Conservation (phyloP, 2,113 vertebrate species). For the Apeltes quadracus region DNA sequence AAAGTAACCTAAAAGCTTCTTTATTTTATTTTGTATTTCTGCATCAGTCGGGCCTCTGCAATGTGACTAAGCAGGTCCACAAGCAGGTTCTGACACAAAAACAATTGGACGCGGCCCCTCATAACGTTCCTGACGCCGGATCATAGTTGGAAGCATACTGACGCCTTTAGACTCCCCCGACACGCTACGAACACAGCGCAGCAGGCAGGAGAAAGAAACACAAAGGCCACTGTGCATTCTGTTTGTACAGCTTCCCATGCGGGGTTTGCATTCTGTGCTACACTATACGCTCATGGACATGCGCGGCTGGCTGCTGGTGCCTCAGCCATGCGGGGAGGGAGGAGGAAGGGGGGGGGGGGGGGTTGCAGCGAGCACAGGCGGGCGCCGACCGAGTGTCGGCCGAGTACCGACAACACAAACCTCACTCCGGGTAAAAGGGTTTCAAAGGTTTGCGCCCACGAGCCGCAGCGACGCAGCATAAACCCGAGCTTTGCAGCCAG, state of each 20-base stretch:
- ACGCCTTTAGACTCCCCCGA: background rate
- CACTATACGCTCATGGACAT: conserved; percentile 57
- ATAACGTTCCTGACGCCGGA: background rate
- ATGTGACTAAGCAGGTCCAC: background rate
- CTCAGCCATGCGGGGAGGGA: conserved; percentile 70
- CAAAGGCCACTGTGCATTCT: conserved; percentile 46
- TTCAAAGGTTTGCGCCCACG: conserved; percentile 20
- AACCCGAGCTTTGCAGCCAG: conserved; percentile 29
- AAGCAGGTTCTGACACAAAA: background rate
- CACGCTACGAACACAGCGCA: conserved; percentile 42
- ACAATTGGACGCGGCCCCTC: background rate
- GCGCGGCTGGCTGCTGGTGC: conserved; percentile 64
- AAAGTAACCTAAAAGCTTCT: no score
- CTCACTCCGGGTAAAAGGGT: conserved; percentile 36
- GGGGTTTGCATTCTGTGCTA: conserved; percentile 45
- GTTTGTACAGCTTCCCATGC: conserved; percentile 69
- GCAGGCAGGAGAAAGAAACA: conserved; percentile 50
- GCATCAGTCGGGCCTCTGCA: no score
- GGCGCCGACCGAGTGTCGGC: conserved; percentile 60
- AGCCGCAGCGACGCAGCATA: background rate
- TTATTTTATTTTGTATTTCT: no score
- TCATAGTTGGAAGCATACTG: conserved; percentile 38
- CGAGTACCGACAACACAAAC: conserved; percentile 28
- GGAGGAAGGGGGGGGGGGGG: no score
- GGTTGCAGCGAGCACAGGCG: conserved; percentile 57